A percentile compares a stretch with the other conserved stretches of the same genome.
Conservation (phyloP, 2,888 invertebrate species). For the Rhyacophila evoluta region DNA sequence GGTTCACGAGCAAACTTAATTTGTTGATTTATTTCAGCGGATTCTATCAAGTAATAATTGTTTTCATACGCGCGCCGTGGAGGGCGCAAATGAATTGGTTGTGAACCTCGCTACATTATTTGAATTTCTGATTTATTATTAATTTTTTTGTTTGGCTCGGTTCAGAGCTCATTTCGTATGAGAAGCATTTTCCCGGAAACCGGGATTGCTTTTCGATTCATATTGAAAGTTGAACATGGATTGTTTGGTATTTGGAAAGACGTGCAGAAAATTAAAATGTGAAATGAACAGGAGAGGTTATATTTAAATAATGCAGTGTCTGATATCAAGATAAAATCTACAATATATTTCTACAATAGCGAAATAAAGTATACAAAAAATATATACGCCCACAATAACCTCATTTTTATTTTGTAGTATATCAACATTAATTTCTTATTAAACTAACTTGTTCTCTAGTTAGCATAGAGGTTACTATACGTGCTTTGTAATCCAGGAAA, state of each 20-base stretch:
- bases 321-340: not conserved
- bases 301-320: not conserved
- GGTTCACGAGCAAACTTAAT: slow-evolving; percentile 43
- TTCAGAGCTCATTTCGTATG: not conserved
- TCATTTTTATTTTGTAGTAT: no score
- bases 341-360: no score
- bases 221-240: slow-evolving; percentile 22
- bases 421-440: no score
- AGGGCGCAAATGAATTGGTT: slow-evolving; percentile 46
- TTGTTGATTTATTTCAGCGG: slow-evolving; percentile 51
- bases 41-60: slow-evolving; percentile 48
- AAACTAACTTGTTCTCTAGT: no score
- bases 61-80: slow-evolving; percentile 38
- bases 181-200: not conserved
- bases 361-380: no score
- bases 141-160: not conserved
- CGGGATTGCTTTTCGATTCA: slow-evolving; percentile 7
- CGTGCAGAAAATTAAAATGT: slow-evolving; percentile 7
- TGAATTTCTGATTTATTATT: slow-evolving; percentile 50
- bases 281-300: not conserved
- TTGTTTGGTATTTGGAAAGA: slow-evolving; percentile 14
- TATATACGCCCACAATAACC: no score
- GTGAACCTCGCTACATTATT: slow-evolving; percentile 39
- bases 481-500: no score
- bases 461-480: no score